phyloP scores from a whole-genome alignment of 2,113 vertebrate genomes.

The Hippolais icterina region DNA sequence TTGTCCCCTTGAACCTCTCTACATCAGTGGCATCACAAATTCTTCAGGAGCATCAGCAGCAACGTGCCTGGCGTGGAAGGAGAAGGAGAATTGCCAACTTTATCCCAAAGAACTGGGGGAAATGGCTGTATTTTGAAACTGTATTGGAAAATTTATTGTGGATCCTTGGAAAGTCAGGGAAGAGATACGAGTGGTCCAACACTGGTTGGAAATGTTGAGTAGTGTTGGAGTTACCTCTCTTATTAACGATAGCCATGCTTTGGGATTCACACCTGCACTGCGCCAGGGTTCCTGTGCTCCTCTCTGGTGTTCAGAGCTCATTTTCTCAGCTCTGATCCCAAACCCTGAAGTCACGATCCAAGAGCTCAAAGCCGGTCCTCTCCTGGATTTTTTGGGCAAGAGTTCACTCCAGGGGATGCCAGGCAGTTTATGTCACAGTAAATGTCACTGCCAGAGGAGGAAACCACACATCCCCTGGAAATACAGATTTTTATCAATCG shows the following conservation, averaged over 20 bases:
- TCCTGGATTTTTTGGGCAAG: not conserved
- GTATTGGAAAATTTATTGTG: not conserved
- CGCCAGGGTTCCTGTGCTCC: not conserved
- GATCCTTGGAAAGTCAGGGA: not conserved
- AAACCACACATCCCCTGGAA: not conserved
- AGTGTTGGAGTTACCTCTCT: not conserved
- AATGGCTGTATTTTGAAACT: not conserved
- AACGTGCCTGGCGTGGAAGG: not conserved
- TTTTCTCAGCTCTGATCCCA: not conserved
- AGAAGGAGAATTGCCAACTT: not conserved
- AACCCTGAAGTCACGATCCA: not conserved
- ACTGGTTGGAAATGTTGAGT: not conserved
- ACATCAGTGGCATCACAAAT: rapidly evolving
- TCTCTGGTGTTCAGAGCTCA: not conserved
- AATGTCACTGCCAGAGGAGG: not conserved
- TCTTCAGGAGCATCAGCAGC: not conserved
- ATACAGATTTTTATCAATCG: not conserved
- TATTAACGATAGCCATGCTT: no score
- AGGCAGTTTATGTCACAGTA: not conserved
- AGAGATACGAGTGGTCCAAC: not conserved
- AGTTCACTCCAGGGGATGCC: not conserved
- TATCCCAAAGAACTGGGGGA: not conserved
- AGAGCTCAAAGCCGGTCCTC: not conserved
- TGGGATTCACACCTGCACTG: not conserved
- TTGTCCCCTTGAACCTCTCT: not conserved